Evolutionary conservation across 2,888 invertebrate genomes (phyloP).

Genomic region (Torymus texanus): DNA sequence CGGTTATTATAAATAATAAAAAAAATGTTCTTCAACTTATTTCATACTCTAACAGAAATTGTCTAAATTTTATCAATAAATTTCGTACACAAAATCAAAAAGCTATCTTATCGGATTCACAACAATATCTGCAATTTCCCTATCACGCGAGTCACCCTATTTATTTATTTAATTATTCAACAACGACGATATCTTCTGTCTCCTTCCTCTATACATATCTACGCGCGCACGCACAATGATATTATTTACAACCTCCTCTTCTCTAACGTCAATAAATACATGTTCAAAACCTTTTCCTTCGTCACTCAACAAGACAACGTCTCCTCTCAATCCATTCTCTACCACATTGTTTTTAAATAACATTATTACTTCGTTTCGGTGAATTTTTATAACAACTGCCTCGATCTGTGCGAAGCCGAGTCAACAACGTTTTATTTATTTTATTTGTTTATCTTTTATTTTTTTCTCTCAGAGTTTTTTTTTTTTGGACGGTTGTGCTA

Average conservation of each 20-base stretch:
- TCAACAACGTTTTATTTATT: conserved; percentile 59
- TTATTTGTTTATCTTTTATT: no score
- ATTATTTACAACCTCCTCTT: conserved; percentile 45
- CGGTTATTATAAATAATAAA: no score
- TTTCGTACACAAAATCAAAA: no score
- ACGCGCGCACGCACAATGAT: background rate
- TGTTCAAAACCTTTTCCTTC: conserved; percentile 60
- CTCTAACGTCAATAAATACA: conserved; percentile 63
- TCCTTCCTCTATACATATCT: background rate
- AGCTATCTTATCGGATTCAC: no score
- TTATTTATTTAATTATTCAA: conserved; percentile 37
- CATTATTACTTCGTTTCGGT: conserved; percentile 1
- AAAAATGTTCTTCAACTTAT: no score
- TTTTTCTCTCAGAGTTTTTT: no score
- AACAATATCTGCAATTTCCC: no score
- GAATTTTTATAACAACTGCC: conserved; percentile 60
- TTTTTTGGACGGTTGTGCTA: conserved; percentile 66
- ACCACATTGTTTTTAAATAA: no score
- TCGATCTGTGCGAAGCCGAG: conserved; percentile 60
- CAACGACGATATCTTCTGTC: conserved; percentile 39
- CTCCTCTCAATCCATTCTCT: no score
- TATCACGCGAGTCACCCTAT: background rate
- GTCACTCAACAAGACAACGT: no score
- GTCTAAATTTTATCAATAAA: no score
- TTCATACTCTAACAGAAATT: no score